Evolutionary conservation across 2,888 invertebrate genomes (phyloP).

Genomic region (Sarcophaga carnaria): DNA sequence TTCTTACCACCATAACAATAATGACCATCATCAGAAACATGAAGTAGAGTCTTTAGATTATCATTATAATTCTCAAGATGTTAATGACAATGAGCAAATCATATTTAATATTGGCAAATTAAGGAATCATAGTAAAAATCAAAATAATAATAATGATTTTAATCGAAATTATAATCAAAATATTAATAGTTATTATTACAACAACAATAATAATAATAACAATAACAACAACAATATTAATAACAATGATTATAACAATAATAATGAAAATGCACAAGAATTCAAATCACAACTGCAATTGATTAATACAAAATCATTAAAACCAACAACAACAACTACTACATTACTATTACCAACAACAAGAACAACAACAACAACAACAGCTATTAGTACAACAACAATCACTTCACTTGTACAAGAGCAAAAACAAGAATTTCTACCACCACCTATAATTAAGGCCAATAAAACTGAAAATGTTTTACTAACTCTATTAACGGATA

Average conservation of each 20-base stretch:
- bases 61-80: constrained; percentile 36
- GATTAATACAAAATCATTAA: constrained; percentile 39
- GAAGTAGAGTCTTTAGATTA: constrained; percentile 44
- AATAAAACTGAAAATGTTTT: constrained; percentile 72
- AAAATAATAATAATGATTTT: constrained; percentile 32
- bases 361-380: constrained; percentile 81
- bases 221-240: constrained; percentile 56
- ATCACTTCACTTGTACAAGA: constrained; percentile 64
- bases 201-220: constrained; percentile 55
- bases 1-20: constrained; percentile 32
- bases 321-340: constrained; percentile 82
- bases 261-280: constrained; percentile 61
- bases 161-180: constrained; percentile 50
- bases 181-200: constrained; percentile 47
- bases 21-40: constrained; percentile 45
- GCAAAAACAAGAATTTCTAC: constrained; percentile 54
- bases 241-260: constrained; percentile 47
- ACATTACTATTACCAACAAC: constrained; percentile 77
- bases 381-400: constrained; percentile 81
- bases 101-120: constrained; percentile 70
- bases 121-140: constrained; percentile 47
- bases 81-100: constrained; percentile 64
- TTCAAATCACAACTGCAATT: constrained; percentile 71
- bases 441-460: constrained; percentile 61
- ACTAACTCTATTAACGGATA: constrained; percentile 77